phyloP scores from a whole-genome alignment of 2,797 vertebrate genomes.

The Tokudaia muenninki region DNA sequence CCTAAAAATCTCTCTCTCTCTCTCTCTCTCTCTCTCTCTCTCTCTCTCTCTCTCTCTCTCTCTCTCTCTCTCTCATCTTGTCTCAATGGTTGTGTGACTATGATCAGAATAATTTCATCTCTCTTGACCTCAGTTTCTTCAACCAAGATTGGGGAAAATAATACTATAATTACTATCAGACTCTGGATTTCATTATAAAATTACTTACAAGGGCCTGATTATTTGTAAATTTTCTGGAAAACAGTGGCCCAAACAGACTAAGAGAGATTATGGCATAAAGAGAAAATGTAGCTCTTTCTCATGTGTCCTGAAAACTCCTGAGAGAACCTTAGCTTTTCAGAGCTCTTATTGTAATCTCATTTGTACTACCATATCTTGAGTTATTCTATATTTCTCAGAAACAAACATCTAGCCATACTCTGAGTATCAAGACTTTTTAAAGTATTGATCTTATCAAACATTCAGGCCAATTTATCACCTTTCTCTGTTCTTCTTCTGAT shows the following conservation, averaged over 20 bases:
- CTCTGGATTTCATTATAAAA: constrained; percentile 10
- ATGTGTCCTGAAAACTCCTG: not conserved
- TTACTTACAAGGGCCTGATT: not conserved
- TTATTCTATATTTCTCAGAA: not conserved
- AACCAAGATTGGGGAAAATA: not conserved
- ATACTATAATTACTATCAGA: not conserved
- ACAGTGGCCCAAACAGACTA: not conserved
- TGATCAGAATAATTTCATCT: not conserved
- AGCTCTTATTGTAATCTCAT: not conserved
- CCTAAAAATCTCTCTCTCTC: not conserved
- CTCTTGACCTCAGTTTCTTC: not conserved
- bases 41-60: not conserved
- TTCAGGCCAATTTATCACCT: not conserved
- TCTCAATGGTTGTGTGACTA: not conserved
- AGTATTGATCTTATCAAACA: not conserved
- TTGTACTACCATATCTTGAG: not conserved
- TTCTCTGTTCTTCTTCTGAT: not conserved
- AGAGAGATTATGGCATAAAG: not conserved
- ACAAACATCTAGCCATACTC: not conserved
- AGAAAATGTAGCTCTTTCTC: not conserved
- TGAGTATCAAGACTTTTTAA: not conserved
- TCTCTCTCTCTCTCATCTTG: too few species aligned
- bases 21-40: not conserved
- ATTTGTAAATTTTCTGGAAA: not conserved
- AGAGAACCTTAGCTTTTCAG: not conserved